phyloP scores from a whole-genome alignment of 1,140 invertebrate genomes.

The Cephus cinctus region DNA sequence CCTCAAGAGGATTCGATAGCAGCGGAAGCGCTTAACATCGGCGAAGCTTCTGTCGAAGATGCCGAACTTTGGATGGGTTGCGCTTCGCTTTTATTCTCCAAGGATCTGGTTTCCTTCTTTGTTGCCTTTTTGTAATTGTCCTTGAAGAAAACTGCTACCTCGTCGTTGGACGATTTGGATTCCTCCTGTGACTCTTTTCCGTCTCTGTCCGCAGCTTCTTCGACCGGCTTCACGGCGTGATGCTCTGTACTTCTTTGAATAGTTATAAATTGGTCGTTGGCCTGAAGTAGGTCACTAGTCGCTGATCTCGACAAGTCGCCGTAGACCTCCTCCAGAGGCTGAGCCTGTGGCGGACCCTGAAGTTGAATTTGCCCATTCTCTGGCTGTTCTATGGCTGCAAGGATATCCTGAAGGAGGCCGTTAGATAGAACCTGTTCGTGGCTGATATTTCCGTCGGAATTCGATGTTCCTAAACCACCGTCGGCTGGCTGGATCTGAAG shows the following conservation, averaged over 20 bases:
- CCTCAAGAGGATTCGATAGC: background rate
- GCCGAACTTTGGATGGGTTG: too few relatives aligned
- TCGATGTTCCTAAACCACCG: conserved; percentile 43
- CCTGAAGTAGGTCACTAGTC: background rate
- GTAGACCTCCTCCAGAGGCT: conserved; percentile 31
- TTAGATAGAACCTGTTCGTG: conserved; percentile 76
- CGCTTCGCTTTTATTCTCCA: too few relatives aligned
- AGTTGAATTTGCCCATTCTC: conserved; percentile 34
- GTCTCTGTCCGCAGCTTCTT: too few relatives aligned
- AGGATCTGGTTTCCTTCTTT: conserved; percentile 32
- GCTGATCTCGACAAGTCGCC: conserved; percentile 23
- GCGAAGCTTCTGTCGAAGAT: conserved; percentile 15
- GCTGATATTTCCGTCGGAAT: conserved; percentile 53
- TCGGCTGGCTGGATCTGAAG: conserved; percentile 70
- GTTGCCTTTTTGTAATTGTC: conserved; percentile 31
- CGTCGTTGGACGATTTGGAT: too few relatives aligned
- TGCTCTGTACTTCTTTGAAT: background rate
- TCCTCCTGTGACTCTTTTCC: too few relatives aligned
- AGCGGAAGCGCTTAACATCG: background rate
- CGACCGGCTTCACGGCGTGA: background rate
- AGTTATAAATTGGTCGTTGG: background rate
- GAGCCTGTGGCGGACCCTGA: conserved; percentile 31
- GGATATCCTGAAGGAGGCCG: conserved; percentile 74
- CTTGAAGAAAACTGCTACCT: conserved; percentile 41
- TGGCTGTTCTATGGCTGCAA: conserved; percentile 71